Base-by-base conservation (phyloP, 2,888 invertebrate genomes). In the Agonopterix subpropinquella region DNA sequence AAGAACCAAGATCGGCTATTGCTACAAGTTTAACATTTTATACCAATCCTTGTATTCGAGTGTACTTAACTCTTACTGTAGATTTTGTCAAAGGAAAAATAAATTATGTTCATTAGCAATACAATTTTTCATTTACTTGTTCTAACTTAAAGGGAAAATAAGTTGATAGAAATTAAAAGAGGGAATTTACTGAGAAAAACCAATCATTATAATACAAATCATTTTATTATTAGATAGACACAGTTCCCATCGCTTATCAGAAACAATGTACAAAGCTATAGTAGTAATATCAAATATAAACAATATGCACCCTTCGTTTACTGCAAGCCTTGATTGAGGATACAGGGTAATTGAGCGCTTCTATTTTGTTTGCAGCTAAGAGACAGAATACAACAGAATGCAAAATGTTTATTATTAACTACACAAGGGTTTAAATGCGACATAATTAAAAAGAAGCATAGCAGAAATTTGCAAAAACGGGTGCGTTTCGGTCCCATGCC, bases 211-310 rank as follows among this genome's bases (percentile, higher is more conserved):
- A 91, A 91, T 92, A 92, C 91, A 92, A 92, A 91, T 92, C 91
- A 91, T 91, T 91, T 89, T 89, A 89, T 89, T 89, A 89, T 90
- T 90, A 90, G 90, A 91, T 91, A 91, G 91, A 92, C 92, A 92
- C 91, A 91, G 90, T 91, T 91, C 90, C 91, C 90, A 90, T 89
- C 90, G 91, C 91, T 91, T 91, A 91, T 90, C 89, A 90, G 90
- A 91, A 91, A 90, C 88, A 91, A 90, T 91, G 91, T 91, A 91
- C 91, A 91, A 91, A 91, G 91, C 91, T 91, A 91, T 90, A 90
- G 86, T 88, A 89, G 88, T 87, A 89, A 89, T 89, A 89, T 89
- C 88, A 88, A 87, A 87, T 88, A 88, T 87, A 88, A 88, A 88
- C 87, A 88, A 86, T 87, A 87, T 87, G 88, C 88, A 87, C 88